Evolutionary conservation across 2,888 invertebrate genomes (phyloP).

Genomic region (Emmelina monodactyla): DNA sequence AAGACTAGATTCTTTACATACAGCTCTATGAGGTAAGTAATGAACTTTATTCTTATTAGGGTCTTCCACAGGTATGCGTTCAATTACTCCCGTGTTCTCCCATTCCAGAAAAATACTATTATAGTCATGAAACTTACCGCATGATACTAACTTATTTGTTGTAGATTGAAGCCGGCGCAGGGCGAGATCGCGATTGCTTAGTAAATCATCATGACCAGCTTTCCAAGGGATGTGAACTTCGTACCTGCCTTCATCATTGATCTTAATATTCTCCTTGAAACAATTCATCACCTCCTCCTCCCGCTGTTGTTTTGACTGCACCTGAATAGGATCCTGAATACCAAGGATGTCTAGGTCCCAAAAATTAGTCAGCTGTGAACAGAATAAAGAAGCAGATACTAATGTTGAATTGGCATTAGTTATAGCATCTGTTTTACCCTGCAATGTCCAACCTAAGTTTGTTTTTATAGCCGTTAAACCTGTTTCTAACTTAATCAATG

Average conservation of each 20-base stretch:
- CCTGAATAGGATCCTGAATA: neutral
- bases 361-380: neutral
- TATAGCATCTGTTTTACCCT: neutral
- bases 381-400: neutral
- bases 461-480: conserved; percentile 4
- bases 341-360: neutral
- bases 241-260: neutral
- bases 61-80: neutral
- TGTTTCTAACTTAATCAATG: neutral
- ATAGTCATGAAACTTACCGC: neutral
- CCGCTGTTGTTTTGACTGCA: neutral
- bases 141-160: neutral
- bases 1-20: conserved; percentile 1
- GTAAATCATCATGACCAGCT: neutral
- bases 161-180: neutral
- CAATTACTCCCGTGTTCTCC: neutral
- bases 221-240: neutral
- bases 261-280: neutral
- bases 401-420: neutral
- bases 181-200: neutral
- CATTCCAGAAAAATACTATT: neutral
- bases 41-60: neutral
- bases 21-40: conserved; percentile 3
- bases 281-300: neutral
- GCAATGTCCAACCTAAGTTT: conserved; percentile 4